Conservation (phyloP, 2,888 invertebrate genomes). For the Drosophila aldrichi region DNA sequence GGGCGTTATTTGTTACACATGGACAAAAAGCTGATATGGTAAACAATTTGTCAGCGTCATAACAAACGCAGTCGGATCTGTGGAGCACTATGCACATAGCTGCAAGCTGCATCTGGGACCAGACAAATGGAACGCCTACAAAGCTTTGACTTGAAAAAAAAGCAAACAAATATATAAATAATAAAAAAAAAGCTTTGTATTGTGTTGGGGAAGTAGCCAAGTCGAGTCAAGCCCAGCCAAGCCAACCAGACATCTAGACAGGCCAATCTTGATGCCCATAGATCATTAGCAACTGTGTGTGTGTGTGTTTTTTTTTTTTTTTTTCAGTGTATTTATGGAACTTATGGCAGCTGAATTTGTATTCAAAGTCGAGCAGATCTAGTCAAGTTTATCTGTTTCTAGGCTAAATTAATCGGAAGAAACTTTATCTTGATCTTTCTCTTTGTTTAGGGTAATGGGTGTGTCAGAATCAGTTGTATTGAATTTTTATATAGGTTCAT, state of each 20-base stretch:
- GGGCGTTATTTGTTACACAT: constrained; percentile 74
- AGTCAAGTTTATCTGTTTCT: neutral
- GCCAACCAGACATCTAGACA: constrained; percentile 47
- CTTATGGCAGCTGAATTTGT: constrained; percentile 1
- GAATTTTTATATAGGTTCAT: neutral
- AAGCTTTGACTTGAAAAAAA: constrained; percentile 41
- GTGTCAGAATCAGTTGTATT: neutral
- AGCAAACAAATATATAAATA: constrained; percentile 36
- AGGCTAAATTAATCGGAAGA: neutral
- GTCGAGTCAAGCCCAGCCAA: constrained; percentile 46
- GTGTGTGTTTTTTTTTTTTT: too few species aligned
- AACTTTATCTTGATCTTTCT: neutral
- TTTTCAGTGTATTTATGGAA: constrained; percentile 5
- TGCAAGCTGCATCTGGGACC: constrained; percentile 33
- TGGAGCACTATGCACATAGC: constrained; percentile 10
- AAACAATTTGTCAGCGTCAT: constrained; percentile 78
- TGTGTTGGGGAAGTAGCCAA: constrained; percentile 15
- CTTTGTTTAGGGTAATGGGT: neutral
- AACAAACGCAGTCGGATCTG: constrained; percentile 41
- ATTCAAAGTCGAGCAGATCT: neutral
- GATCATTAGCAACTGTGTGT: constrained; percentile 40
- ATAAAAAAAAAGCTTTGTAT: constrained; percentile 32
- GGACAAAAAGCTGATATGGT: constrained; percentile 76
- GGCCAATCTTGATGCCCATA: constrained; percentile 62
- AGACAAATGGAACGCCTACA: constrained; percentile 62